Conservation (phyloP, 2,888 invertebrate species). For the Galerucella calmariensis region DNA sequence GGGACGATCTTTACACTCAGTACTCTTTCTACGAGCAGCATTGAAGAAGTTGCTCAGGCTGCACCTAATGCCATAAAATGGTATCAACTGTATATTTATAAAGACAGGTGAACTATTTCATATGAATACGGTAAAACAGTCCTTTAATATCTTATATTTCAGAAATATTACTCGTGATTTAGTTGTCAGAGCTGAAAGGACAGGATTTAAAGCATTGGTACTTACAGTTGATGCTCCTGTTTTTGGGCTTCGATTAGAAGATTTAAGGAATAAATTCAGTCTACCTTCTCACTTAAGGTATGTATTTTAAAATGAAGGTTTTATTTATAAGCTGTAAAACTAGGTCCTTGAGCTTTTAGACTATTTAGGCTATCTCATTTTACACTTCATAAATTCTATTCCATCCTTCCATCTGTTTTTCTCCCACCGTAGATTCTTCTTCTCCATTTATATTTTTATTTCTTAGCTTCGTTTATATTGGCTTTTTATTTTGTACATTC, state of each 20-base stretch:
- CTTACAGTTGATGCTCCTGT: slow-evolving; percentile 90
- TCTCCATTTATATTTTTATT: too few species aligned
- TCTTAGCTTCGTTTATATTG: too few species aligned
- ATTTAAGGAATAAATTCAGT: slow-evolving; percentile 84
- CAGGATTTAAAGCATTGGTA: slow-evolving; percentile 88
- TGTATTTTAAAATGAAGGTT: slow-evolving; percentile 27
- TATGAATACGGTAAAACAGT: not conserved
- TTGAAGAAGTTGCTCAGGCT: slow-evolving; percentile 86
- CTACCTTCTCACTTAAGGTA: slow-evolving; percentile 84
- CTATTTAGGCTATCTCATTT: too few species aligned
- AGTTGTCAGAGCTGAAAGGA: slow-evolving; percentile 80
- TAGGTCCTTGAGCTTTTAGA: too few species aligned
- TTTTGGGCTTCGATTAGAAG: slow-evolving; percentile 85
- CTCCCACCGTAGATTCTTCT: too few species aligned
- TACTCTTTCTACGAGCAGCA: slow-evolving; percentile 86
- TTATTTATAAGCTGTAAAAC: not conserved
- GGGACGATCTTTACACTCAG: slow-evolving; percentile 85
- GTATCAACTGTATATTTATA: slow-evolving; percentile 94
- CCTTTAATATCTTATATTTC: slow-evolving; percentile 20
- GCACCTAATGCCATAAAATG: slow-evolving; percentile 83
- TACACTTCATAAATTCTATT: too few species aligned
- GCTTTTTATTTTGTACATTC: too few species aligned
- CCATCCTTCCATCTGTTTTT: too few species aligned
- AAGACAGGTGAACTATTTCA: slow-evolving; percentile 72
- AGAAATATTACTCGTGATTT: slow-evolving; percentile 77